Conservation (phyloP, 2,113 vertebrate genomes). For the Tichodroma muraria region DNA sequence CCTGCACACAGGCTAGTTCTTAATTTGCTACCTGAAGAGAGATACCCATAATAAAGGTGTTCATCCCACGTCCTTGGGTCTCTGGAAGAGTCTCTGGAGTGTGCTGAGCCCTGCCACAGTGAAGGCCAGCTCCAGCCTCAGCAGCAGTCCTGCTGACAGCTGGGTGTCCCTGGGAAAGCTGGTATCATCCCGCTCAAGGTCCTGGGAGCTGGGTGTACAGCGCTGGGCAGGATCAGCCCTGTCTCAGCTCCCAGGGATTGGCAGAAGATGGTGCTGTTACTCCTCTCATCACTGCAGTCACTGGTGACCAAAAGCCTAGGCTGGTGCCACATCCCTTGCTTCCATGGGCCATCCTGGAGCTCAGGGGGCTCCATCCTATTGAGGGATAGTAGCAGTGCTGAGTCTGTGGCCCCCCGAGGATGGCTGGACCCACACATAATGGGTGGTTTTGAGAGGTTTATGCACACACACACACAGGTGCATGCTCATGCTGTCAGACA, state of each 20-base stretch:
- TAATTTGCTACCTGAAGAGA: background rate
- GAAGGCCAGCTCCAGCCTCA: fast-evolving
- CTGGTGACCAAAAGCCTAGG: background rate
- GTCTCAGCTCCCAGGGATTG: background rate
- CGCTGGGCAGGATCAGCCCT: background rate
- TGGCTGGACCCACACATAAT: fast-evolving
- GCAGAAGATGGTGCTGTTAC: slow-evolving; percentile 38
- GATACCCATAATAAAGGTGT: slow-evolving; percentile 13
- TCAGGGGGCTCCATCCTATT: fast-evolving
- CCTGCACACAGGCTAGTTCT: background rate
- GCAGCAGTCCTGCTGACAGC: background rate
- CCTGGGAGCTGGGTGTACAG: background rate
- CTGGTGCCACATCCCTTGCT: background rate
- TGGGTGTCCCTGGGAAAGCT: background rate
- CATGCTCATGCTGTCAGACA: fast-evolving
- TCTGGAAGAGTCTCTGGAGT: background rate
- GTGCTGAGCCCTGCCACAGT: fast-evolving
- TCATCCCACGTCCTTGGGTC: background rate
- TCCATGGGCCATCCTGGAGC: background rate
- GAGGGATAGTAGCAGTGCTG: too few relatives aligned
- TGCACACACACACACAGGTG: fast-evolving
- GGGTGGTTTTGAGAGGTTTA: background rate
- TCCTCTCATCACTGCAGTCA: background rate
- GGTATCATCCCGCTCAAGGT: fast-evolving
- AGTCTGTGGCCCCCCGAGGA: fast-evolving